A percentile compares a stretch with the other conserved stretches of the same genome.
Evolutionary conservation across 2,888 invertebrate species (phyloP).

Genomic region (Rhopalosiphum nymphaeae): DNA sequence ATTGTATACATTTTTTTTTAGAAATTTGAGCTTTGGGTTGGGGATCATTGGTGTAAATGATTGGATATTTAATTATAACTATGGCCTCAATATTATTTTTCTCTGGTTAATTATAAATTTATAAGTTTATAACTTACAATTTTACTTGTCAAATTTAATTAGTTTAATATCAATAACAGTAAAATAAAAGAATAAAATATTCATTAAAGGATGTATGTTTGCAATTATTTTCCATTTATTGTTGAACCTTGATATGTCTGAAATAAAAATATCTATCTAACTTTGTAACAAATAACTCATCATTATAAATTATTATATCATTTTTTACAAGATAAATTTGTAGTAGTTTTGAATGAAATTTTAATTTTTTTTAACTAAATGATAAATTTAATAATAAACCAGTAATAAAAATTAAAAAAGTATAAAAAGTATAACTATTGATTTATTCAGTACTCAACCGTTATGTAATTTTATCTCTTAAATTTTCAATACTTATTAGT

Average conservation of each 20-base stretch:
- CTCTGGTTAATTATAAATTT: background rate
- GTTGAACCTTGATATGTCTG: background rate
- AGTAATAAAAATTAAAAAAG: background rate
- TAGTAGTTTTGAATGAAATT: background rate
- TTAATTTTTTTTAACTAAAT: background rate
- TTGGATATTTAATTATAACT: background rate
- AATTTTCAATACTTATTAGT: slow-evolving; percentile 68
- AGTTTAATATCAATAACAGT: background rate
- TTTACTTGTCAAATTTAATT: background rate
- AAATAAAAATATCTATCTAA: background rate
- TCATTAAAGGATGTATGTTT: background rate
- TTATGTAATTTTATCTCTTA: background rate
- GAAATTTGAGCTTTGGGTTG: too few relatives aligned
- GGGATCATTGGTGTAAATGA: background rate
- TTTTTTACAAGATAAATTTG: background rate
- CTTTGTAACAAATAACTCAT: background rate
- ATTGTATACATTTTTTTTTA: too few relatives aligned
- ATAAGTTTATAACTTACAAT: background rate
- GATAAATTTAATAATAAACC: background rate
- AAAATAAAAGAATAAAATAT: background rate
- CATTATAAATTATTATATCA: background rate
- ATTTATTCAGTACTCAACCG: background rate
- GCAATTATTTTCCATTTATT: slow-evolving; percentile 19
- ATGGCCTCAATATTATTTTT: background rate
- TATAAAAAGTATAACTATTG: background rate